Conservation (phyloP, 2,113 vertebrate species). For the Ailuropoda melanoleuca region DNA sequence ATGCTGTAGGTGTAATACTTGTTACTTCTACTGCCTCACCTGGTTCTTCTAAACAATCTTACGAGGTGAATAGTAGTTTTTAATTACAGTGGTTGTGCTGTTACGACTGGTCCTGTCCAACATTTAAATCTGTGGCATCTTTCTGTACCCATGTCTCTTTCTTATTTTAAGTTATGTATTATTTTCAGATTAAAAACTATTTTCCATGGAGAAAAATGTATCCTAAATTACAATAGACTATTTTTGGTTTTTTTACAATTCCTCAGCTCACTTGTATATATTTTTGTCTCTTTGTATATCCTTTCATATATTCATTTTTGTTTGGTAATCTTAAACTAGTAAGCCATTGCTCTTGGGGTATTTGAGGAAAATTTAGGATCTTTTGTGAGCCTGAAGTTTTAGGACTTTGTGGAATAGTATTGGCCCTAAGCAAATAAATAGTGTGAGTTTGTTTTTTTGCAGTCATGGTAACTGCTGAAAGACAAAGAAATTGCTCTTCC, state of each 20-base stretch:
- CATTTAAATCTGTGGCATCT: neutral
- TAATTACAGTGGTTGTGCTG: neutral
- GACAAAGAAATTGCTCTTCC: constrained; percentile 37
- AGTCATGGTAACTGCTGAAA: constrained; percentile 64
- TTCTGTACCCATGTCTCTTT: neutral
- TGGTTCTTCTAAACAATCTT: neutral
- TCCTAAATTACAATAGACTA: constrained; percentile 17
- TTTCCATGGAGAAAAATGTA: neutral
- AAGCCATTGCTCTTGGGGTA: constrained; percentile 20
- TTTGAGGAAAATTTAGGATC: constrained; percentile 44
- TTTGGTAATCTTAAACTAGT: constrained; percentile 42
- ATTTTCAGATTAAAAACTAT: constrained; percentile 38
- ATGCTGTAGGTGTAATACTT: neutral
- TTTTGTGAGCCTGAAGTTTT: constrained; percentile 57
- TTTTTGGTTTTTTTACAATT: constrained; percentile 12
- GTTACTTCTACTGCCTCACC: neutral
- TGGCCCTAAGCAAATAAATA: constrained; percentile 51
- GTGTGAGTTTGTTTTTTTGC: constrained; percentile 64
- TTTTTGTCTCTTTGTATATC: neutral
- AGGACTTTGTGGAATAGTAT: constrained; percentile 2
- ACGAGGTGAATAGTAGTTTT: neutral
- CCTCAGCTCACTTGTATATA: neutral
- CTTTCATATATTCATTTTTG: neutral
- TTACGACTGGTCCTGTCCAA: neutral
- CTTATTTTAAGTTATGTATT: neutral